Conservation (phyloP, 2,888 invertebrate species). For the Epistrophella euchroma region DNA sequence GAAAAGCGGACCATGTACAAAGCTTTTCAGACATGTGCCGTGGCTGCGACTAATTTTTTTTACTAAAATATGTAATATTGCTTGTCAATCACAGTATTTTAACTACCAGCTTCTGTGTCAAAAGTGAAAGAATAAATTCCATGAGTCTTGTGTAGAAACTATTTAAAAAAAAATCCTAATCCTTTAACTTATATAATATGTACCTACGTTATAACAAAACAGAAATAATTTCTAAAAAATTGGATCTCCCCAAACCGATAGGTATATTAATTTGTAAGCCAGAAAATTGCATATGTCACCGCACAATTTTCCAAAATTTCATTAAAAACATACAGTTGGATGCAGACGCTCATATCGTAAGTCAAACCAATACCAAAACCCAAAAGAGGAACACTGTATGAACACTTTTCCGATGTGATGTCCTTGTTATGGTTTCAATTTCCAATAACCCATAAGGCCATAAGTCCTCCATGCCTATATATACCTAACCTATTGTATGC, state of each 20-base stretch:
- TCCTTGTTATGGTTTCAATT: conserved; percentile 63
- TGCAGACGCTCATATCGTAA: conserved; percentile 56
- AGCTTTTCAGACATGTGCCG: too few relatives aligned
- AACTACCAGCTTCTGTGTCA: too few relatives aligned
- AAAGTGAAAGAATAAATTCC: too few relatives aligned
- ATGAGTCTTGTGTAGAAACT: too few relatives aligned
- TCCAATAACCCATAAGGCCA: conserved; percentile 34
- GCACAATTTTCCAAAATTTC: conserved; percentile 29
- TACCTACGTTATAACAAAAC: neutral
- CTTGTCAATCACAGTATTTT: too few relatives aligned
- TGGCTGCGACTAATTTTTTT: too few relatives aligned
- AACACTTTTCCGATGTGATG: conserved; percentile 31
- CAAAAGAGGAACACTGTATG: conserved; percentile 29
- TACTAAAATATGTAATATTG: too few relatives aligned
- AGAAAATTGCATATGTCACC: conserved; percentile 40
- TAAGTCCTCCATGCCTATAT: conserved; percentile 3
- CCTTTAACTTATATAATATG: too few relatives aligned
- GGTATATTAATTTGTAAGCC: conserved; percentile 1
- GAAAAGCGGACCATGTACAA: too few relatives aligned
- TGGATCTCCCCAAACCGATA: neutral
- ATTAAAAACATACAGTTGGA: conserved; percentile 53
- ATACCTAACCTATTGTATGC: neutral
- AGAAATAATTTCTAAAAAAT: neutral
- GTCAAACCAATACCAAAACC: conserved; percentile 33
- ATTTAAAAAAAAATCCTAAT: too few relatives aligned